These are phyloP conservation scores for Cheilosia grossa DNA, from an alignment of 2,888 invertebrate genomes.

Conservation along the genomic window DNA sequence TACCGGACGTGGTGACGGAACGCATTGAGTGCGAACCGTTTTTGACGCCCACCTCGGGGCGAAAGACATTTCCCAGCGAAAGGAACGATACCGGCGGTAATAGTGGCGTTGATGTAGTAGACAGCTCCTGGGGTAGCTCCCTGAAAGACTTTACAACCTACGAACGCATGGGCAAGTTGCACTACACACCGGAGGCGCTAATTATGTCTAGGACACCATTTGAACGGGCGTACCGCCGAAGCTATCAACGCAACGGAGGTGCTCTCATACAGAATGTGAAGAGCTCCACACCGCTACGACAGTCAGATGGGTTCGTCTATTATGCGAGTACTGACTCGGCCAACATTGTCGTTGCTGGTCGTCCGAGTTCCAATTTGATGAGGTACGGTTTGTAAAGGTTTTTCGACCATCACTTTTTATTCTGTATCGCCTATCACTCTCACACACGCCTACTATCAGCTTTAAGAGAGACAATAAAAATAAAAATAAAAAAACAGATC, in stretches of 20 bases:
- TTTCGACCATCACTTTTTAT: constrained; percentile 37
- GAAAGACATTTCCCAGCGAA: constrained; percentile 76
- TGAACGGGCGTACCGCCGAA: constrained; percentile 82
- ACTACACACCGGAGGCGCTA: constrained; percentile 76
- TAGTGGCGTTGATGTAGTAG: constrained; percentile 64
- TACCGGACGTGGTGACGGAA: constrained; percentile 82
- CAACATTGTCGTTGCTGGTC: constrained; percentile 44
- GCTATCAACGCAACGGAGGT: constrained; percentile 71
- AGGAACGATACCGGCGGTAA: constrained; percentile 1
- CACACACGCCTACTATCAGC: constrained; percentile 57
- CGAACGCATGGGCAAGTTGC: constrained; percentile 76
- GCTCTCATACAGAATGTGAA: constrained; percentile 76
- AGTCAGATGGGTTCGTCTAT: constrained; percentile 78
- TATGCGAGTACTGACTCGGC: constrained; percentile 66
- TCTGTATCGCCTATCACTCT: constrained; percentile 49
- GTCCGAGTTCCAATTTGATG: constrained; percentile 73
- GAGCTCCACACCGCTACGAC: constrained; percentile 80
- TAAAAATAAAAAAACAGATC: not conserved
- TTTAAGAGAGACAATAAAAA: constrained; percentile 21
- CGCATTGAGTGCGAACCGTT: constrained; percentile 82
- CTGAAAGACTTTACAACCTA: constrained; percentile 77
- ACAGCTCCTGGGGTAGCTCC: constrained; percentile 76
- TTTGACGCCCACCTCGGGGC: constrained; percentile 81
- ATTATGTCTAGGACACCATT: constrained; percentile 83
- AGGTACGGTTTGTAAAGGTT: constrained; percentile 74